Evolutionary conservation across 1,140 invertebrate genomes (phyloP), one percentile per base, ranked within the genome.

Genomic region (Venustaconcha ellipsiformis): DNA sequence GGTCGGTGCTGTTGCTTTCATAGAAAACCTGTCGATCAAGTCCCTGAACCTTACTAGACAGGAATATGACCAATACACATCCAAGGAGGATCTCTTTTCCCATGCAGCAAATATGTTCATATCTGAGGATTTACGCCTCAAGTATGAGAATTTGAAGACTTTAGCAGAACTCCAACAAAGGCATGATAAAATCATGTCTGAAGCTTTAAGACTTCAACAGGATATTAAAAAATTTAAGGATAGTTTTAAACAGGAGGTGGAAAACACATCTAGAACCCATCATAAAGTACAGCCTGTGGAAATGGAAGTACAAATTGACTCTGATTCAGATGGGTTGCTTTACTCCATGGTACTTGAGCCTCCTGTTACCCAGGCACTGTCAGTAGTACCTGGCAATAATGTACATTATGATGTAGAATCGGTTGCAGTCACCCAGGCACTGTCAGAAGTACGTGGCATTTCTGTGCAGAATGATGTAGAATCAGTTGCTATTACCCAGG

Each of bases 1-100:
- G 94, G 99, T 97, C 85, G 99, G 98, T 91, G 97, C 97, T 30
- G 96, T 99, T 23, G 95, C 96, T 15, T 99, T 99, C 88, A 98
- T 99, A 80, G 97, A 99, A 92, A 97, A 97, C 87, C 91, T 99
- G 80, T 97, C 95, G 55, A 95, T 95, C 2, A 95, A 98, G 87
- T 98, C 96, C 14, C 91, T 99, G n/a, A 96, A 94, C 86, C 95
- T 99, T 93, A 93, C 94, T 30, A 93, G 95, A 84, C 94, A 96
- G 78, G 97, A 99, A 89, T 99, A 99, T 89, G 93, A 98, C 78
- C 93, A 94, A 0, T 97, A 98, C 86, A 97, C 99, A 94, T 94
- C 94, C n/a, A 98, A 98, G 76, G 94, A 96, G 86, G 93, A 94
- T 70, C 91, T 94, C 11, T 94, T 94, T 17, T 93, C 94, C 15